Evolutionary conservation across 2,888 invertebrate species (phyloP).

Genomic region (Plebejus anna): DNA sequence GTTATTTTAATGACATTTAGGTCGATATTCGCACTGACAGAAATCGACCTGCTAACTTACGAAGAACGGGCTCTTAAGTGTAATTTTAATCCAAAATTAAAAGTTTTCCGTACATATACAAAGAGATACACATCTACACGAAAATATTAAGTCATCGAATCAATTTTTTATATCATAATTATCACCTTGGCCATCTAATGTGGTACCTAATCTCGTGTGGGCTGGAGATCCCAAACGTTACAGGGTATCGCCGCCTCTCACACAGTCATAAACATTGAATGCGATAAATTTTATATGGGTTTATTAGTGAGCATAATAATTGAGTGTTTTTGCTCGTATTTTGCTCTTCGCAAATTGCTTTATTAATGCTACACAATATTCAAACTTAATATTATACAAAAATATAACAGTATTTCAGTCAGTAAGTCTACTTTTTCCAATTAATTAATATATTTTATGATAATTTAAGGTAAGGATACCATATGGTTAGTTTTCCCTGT

Average conservation of each 20-base stretch:
- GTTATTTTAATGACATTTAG: too few relatives aligned
- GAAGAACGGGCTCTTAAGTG: too few relatives aligned
- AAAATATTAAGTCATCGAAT: slow-evolving; percentile 71
- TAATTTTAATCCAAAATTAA: not conserved
- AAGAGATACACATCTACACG: slow-evolving; percentile 46
- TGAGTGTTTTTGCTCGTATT: slow-evolving; percentile 7
- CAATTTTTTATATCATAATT: slow-evolving; percentile 74
- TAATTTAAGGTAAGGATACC: not conserved
- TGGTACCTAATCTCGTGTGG: slow-evolving; percentile 75
- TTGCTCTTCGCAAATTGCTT: not conserved
- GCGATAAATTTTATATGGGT: slow-evolving; percentile 7
- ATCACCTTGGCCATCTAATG: slow-evolving; percentile 75
- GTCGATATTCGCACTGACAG: too few relatives aligned
- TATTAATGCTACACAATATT: not conserved
- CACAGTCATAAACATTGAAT: slow-evolving; percentile 47
- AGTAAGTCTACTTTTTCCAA: too few relatives aligned
- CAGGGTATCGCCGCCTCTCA: slow-evolving; percentile 44
- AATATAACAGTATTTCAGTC: too few relatives aligned
- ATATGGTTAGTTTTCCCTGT: not conserved
- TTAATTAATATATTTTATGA: too few relatives aligned
- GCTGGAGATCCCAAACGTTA: slow-evolving; percentile 60
- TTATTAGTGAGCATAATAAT: not conserved
- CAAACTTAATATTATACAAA: too few relatives aligned
- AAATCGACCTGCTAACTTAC: too few relatives aligned
- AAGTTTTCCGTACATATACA: slow-evolving; percentile 15